A percentile compares a stretch with the other conserved stretches of the same genome.
Evolutionary conservation across 1,140 invertebrate species (phyloP).

Genomic region (Zaprionus ornatus): DNA sequence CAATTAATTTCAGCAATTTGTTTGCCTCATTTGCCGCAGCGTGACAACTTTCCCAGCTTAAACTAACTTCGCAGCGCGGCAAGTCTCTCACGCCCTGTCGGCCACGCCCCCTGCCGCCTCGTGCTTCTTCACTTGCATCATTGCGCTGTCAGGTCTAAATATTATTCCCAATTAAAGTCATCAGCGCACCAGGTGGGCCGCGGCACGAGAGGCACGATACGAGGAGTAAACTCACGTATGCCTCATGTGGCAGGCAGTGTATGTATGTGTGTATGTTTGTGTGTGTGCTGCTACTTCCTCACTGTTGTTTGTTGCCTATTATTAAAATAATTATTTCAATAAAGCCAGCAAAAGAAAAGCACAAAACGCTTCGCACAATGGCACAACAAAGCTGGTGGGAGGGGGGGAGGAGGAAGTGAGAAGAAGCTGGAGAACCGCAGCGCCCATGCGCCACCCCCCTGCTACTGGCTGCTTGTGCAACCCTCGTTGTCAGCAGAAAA

Average conservation of each 20-base stretch:
- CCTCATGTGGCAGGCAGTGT: not conserved
- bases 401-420: not conserved
- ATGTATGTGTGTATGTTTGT: not conserved
- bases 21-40: not conserved
- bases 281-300: constrained; percentile 44
- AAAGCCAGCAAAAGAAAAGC: constrained; percentile 79
- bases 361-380: constrained; percentile 74
- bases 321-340: constrained; percentile 84
- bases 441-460: constrained; percentile 1
- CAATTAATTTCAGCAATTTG: not conserved
- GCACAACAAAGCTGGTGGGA: constrained; percentile 13
- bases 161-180: constrained; percentile 84
- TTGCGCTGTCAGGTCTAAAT: constrained; percentile 73
- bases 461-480: constrained; percentile 49
- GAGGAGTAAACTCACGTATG: constrained; percentile 23
- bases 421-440: constrained; percentile 16
- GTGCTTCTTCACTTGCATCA: not conserved
- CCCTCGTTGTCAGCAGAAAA: constrained; percentile 77
- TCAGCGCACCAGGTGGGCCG: constrained; percentile 77
- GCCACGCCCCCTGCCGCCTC: constrained; percentile 22
- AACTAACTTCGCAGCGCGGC: not conserved
- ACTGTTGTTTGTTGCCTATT: constrained; percentile 79
- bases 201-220: not conserved
- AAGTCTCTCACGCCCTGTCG: not conserved
- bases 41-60: constrained; percentile 7